phyloP scores from a whole-genome alignment of 2,797 vertebrate genomes.

The Gallinago stenura region DNA sequence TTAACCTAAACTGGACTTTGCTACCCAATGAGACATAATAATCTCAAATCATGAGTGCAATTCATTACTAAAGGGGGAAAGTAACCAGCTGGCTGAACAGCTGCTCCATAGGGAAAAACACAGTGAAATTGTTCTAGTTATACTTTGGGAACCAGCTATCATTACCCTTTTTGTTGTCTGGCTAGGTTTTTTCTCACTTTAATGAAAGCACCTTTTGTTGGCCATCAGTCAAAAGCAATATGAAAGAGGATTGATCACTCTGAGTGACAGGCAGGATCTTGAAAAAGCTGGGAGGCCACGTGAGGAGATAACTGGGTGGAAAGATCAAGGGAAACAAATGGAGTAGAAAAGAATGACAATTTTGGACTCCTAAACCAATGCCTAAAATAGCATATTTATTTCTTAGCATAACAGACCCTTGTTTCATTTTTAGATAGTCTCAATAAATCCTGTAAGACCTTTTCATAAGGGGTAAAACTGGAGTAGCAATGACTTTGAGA shows the following conservation, averaged over 20 bases:
- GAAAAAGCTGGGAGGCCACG: neutral
- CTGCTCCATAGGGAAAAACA: neutral
- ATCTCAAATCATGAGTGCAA: neutral
- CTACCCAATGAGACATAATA: neutral
- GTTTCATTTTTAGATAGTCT: constrained; percentile 12
- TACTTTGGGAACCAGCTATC: neutral
- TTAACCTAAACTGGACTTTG: neutral
- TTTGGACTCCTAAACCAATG: neutral
- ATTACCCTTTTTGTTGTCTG: constrained; percentile 5
- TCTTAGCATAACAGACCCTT: constrained; percentile 28
- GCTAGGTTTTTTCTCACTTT: neutral
- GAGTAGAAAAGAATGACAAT: neutral
- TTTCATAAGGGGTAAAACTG: neutral
- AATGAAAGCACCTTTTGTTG: constrained; percentile 27
- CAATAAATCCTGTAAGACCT: neutral
- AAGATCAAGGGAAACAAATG: constrained; percentile 40
- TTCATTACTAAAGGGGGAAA: neutral
- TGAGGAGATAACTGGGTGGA: constrained; percentile 10
- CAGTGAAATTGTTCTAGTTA: neutral
- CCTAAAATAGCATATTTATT: constrained; percentile 26
- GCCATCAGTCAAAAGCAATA: constrained; percentile 33
- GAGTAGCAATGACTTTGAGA: neutral
- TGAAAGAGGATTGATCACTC: neutral
- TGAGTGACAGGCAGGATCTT: neutral
- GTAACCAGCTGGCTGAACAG: constrained; percentile 38